phyloP scores from a whole-genome alignment of 1,140 invertebrate genomes.

The Harlomillsia oculata region DNA sequence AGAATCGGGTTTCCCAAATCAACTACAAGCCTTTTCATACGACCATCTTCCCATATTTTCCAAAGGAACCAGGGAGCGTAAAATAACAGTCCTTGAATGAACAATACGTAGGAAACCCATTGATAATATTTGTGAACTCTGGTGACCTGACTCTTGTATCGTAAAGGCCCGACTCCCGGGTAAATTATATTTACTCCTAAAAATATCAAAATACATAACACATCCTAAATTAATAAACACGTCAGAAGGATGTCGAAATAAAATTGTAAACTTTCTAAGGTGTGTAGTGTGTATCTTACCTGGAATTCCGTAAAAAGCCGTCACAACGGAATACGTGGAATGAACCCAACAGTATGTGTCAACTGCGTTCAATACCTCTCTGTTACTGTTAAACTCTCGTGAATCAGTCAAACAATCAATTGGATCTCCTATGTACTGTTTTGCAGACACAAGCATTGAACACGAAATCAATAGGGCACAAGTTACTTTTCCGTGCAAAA shows the following conservation, averaged over 20 bases:
- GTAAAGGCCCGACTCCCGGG: not conserved
- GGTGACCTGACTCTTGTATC: slow-evolving; percentile 54
- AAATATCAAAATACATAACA: not conserved
- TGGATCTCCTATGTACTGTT: slow-evolving; percentile 61
- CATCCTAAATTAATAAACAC: not conserved
- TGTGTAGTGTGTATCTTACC: not conserved
- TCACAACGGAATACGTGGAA: slow-evolving; percentile 39
- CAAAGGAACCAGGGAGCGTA: slow-evolving; percentile 84
- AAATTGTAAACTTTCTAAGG: not conserved
- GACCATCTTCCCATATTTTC: slow-evolving; percentile 77
- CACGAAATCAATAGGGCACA: slow-evolving; percentile 54
- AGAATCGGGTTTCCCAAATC: slow-evolving; percentile 46
- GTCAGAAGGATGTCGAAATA: not conserved
- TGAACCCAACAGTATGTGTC: slow-evolving; percentile 68
- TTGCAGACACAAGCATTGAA: slow-evolving; percentile 55
- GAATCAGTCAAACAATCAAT: slow-evolving; percentile 54
- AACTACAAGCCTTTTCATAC: slow-evolving; percentile 71
- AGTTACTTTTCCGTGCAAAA: slow-evolving; percentile 57
- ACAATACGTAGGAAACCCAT: slow-evolving; percentile 67
- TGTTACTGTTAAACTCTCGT: slow-evolving; percentile 40
- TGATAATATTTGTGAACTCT: slow-evolving; percentile 44
- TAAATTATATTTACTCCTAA: not conserved
- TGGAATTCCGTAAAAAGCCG: not conserved
- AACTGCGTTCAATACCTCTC: slow-evolving; percentile 47
- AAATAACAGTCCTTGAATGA: slow-evolving; percentile 77